Base-by-base conservation (phyloP, 2,888 invertebrate genomes). In the Dromius quadrimaculatus region DNA sequence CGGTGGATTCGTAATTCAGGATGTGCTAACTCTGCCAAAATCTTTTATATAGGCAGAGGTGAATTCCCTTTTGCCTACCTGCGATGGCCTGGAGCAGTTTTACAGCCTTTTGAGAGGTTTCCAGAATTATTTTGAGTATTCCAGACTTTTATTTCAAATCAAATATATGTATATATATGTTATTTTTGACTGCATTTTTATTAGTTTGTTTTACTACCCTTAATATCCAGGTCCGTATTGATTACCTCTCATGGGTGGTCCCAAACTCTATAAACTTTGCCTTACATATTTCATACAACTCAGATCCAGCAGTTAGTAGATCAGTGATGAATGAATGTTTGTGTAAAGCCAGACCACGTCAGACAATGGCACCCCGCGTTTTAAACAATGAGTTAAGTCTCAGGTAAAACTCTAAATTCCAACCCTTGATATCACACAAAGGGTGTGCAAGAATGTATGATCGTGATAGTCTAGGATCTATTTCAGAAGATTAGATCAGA, bases 291-390 rank as follows among this genome's bases (percentile, higher is more conserved):
- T 41, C 41, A 41, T 41, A 6, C 6, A 6, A 13, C 8, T 11
- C 41, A 15, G 41, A 2, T 41, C 41, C 41, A 15, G 41, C 41
- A 11, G 36, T 41, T 15, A 41, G 13, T 41, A 41, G 41, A 41
- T 41, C 41, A 41, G 41, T 41, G 41, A 41, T 41, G 41, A 41
- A 41, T 41, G 41, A 41, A 41, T 36, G 36, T 36, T 11, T 36
- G 36, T 36, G 36, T 36, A 11, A 36, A 36, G 2, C 15, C 41
- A 11, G 13, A 41, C 41, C 8, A 3, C 8, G 15, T 11, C 13
- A 41, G 41, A 2, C 15, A 41, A 11, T 41, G 41, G 41, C 41
- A 41, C 41, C 41, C 41, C 15, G 41, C 41, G 11, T 15, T 13
- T 41, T 11, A 15, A 8, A 28, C 28, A 28, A 28, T 28, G 28